Percentiles rank a stretch among this genome's conserved stretches.
These are phyloP conservation scores for Heliconius eleuchia DNA, from an alignment of 1,140 invertebrate species.

Conservation along the genomic window DNA sequence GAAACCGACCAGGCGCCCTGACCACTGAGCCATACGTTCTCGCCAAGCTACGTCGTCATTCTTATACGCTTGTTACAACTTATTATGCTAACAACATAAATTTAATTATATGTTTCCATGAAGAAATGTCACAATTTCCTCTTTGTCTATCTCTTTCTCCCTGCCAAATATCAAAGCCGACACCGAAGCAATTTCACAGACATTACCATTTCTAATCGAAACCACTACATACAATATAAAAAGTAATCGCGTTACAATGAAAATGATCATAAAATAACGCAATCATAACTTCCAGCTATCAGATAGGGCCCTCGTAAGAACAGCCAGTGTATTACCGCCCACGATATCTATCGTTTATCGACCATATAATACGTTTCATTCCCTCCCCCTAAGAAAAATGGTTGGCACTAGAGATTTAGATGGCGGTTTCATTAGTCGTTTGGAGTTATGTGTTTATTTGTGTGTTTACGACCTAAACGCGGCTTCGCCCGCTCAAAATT, in stretches of 20 bases:
- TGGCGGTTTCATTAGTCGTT: conserved; percentile 12
- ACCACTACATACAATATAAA: not conserved
- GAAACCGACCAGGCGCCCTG: too few species aligned
- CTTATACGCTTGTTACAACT: too few species aligned
- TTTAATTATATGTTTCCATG: too few species aligned
- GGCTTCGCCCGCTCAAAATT: too few species aligned
- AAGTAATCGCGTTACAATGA: not conserved
- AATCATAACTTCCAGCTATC: conserved; percentile 1
- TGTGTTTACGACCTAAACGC: not conserved
- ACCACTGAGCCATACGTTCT: too few species aligned
- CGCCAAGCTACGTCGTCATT: too few species aligned
- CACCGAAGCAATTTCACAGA: not conserved
- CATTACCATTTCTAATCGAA: not conserved
- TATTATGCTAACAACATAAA: too few species aligned
- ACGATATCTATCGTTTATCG: conserved; percentile 8
- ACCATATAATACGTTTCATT: not conserved
- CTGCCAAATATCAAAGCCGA: not conserved
- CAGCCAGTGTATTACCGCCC: conserved; percentile 2
- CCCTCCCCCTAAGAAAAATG: not conserved
- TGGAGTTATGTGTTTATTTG: not conserved
- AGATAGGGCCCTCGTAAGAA: not conserved
- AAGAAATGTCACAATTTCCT: too few species aligned
- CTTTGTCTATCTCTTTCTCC: too few species aligned
- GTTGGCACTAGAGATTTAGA: conserved; percentile 11
- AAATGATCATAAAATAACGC: conserved; percentile 3